These are phyloP conservation scores for Pithys albifrons DNA, from an alignment of 2,113 vertebrate species.

Conservation along the genomic window DNA sequence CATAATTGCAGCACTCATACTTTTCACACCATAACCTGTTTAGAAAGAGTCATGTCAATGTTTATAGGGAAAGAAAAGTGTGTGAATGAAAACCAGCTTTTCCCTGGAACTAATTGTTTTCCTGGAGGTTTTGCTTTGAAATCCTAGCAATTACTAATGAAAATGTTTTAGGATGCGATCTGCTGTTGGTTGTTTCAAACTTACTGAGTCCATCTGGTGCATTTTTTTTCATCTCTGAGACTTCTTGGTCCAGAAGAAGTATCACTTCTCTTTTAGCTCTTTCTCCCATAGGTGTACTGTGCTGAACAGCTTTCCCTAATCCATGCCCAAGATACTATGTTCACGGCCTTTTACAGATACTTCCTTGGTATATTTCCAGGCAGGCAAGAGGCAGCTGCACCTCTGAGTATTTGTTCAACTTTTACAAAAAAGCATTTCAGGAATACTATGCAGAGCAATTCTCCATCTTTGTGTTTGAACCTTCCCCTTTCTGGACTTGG, in stretches of 20 bases:
- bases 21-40: not conserved
- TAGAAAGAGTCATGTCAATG: not conserved
- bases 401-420: not conserved
- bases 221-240: not conserved
- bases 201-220: not conserved
- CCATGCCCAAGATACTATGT: not conserved
- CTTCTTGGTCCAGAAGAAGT: not conserved
- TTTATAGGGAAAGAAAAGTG: not conserved
- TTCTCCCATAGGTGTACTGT: not conserved
- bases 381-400: not conserved
- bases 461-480: not conserved
- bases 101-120: not conserved
- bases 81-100: conserved; percentile 13
- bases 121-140: not conserved
- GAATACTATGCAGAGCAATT: not conserved
- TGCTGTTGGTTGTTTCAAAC: not conserved
- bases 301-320: not conserved
- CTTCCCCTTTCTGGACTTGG: not conserved
- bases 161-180: conserved; percentile 1
- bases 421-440: not conserved
- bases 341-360: not conserved
- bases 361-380: not conserved
- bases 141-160: not conserved
- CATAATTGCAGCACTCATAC: not conserved
- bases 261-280: not conserved